phyloP scores from a whole-genome alignment of 2,113 vertebrate species.

The Cyprinus carpio region DNA sequence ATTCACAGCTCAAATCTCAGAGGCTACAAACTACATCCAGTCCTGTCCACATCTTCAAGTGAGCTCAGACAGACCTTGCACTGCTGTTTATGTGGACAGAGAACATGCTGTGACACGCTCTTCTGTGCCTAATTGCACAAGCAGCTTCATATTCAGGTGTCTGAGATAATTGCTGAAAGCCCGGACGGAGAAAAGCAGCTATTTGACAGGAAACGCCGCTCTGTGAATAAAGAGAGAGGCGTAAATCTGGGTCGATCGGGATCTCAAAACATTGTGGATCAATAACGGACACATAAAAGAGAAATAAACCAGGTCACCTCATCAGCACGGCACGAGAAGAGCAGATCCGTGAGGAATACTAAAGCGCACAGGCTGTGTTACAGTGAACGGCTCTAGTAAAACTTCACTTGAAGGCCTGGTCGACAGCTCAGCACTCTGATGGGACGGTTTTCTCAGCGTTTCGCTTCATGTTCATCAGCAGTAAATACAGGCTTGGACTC shows the following conservation, averaged over 20 bases:
- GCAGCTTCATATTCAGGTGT: neutral
- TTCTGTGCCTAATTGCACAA: neutral
- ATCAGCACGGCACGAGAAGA: neutral
- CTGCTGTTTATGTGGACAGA: neutral
- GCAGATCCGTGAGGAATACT: neutral
- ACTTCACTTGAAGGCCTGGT: neutral
- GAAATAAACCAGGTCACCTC: constrained; percentile 32
- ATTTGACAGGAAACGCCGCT: neutral
- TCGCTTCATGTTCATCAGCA: neutral
- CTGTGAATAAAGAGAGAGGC: constrained; percentile 26
- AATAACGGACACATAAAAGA: constrained; percentile 39
- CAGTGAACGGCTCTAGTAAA: neutral
- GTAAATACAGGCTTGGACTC: neutral
- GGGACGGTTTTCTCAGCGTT: neutral
- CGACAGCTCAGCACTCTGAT: neutral
- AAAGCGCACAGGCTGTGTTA: neutral
- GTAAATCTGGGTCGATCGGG: constrained; percentile 34
- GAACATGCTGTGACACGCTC: neutral
- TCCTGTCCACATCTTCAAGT: neutral
- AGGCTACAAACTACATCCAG: neutral
- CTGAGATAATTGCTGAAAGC: constrained; percentile 12
- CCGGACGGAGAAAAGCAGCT: neutral
- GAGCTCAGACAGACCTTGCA: neutral
- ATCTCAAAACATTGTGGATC: constrained; percentile 45
- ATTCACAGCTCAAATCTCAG: neutral